These are phyloP conservation scores for Otolemur garnettii DNA, from an alignment of 2,113 vertebrate genomes.

Conservation along the genomic window DNA sequence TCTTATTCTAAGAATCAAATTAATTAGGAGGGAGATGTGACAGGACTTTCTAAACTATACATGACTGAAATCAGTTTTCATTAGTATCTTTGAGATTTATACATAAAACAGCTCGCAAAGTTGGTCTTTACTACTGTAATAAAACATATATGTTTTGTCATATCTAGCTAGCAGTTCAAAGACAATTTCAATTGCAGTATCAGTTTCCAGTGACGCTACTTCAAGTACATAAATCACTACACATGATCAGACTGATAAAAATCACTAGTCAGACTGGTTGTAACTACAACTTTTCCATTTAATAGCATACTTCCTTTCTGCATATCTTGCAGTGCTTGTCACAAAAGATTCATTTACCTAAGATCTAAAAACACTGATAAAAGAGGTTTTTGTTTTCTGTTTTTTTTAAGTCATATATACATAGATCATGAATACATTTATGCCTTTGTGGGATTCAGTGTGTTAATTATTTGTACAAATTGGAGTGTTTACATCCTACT, in stretches of 20 bases:
- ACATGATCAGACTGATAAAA: neutral
- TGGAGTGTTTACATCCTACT: too few species aligned
- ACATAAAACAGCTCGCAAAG: neutral
- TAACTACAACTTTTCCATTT: neutral
- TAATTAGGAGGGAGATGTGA: neutral
- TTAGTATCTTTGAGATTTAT: constrained; percentile 30
- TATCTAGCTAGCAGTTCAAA: neutral
- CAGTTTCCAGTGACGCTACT: neutral
- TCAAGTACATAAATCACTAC: neutral
- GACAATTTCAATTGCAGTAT: neutral
- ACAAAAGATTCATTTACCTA: constrained; percentile 64
- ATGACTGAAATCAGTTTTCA: neutral
- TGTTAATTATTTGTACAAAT: too few species aligned
- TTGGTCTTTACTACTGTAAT: neutral
- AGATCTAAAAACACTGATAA: constrained; percentile 28
- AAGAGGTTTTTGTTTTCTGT: neutral
- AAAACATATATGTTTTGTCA: neutral
- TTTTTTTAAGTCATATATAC: too few species aligned
- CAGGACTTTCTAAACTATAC: constrained; percentile 15
- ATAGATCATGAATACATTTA: too few species aligned
- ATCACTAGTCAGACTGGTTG: constrained; percentile 6
- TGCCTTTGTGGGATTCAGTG: too few species aligned
- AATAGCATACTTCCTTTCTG: constrained; percentile 38
- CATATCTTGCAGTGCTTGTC: neutral
- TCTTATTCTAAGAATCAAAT: neutral